A percentile compares a stretch with the other conserved stretches of the same genome.
These are phyloP conservation scores for Tetragonisca angustula DNA, from an alignment of 2,888 invertebrate species.

Conservation along the genomic window DNA sequence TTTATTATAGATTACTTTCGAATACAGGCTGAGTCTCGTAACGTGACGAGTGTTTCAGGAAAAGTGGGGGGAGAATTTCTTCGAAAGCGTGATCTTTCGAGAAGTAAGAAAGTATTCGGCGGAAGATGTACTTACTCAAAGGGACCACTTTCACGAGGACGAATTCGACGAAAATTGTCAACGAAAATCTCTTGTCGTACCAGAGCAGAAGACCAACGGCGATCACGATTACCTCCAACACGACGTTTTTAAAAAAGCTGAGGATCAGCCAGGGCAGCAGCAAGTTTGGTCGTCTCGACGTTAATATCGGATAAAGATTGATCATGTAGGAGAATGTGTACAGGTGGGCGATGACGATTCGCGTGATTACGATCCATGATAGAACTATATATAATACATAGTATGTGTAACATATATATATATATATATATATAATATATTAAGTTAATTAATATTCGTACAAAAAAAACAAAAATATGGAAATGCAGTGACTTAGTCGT, in stretches of 20 bases:
- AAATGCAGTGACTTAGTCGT: not conserved
- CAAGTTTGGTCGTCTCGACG: constrained; percentile 73
- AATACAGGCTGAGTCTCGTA: no score
- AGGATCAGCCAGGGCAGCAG: constrained; percentile 79
- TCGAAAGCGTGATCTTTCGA: not conserved
- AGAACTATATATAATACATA: constrained; percentile 67
- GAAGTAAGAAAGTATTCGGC: not conserved
- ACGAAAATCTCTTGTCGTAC: constrained; percentile 65
- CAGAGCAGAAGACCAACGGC: constrained; percentile 69
- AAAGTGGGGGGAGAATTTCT: no score
- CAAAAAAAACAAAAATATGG: not conserved
- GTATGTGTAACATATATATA: no score
- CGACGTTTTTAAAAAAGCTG: constrained; percentile 75
- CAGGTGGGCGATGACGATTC: constrained; percentile 73
- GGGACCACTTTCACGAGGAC: constrained; percentile 71
- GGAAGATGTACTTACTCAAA: constrained; percentile 63
- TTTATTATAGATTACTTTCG: no score
- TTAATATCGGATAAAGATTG: constrained; percentile 79
- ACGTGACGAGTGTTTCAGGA: no score
- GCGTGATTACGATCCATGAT: constrained; percentile 72
- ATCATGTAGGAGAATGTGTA: constrained; percentile 72
- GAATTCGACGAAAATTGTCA: constrained; percentile 70
- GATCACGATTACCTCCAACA: constrained; percentile 73
- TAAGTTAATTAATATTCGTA: not conserved
- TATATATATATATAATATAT: no score